These are phyloP conservation scores for Caenorhabditis briggsae DNA, from an alignment of 1,140 invertebrate species.

Conservation along the genomic window DNA sequence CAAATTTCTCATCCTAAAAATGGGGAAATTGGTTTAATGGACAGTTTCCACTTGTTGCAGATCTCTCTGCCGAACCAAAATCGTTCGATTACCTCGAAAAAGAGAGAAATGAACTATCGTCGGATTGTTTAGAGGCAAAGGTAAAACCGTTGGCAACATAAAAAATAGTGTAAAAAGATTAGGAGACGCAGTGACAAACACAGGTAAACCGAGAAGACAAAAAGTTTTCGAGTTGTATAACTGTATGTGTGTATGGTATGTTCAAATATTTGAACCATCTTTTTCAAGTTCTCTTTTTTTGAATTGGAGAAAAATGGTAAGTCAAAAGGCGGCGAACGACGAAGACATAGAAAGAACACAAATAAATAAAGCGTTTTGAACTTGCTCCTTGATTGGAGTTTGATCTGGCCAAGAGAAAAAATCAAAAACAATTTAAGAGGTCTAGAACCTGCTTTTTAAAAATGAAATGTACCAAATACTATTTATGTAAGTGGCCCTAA, in stretches of 20 bases:
- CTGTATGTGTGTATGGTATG: slow-evolving; percentile 25
- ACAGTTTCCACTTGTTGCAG: neutral
- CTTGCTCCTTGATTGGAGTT: neutral
- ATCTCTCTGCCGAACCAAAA: neutral
- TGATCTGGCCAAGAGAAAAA: neutral
- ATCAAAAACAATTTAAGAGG: too few species aligned
- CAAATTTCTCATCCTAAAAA: neutral
- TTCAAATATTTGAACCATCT: slow-evolving; percentile 41
- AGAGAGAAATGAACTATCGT: slow-evolving; percentile 11
- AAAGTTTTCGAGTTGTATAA: neutral
- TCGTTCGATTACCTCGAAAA: neutral
- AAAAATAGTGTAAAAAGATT: slow-evolving; percentile 1
- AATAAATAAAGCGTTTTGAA: neutral
- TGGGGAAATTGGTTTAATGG: neutral
- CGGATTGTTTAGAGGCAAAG: neutral
- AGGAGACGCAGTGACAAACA: slow-evolving; percentile 30
- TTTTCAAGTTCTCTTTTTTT: slow-evolving; percentile 10
- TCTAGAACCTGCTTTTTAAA: too few species aligned
- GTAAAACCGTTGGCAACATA: slow-evolving; percentile 21
- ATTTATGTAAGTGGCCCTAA: too few species aligned
- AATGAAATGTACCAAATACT: too few species aligned
- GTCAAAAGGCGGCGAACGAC: neutral
- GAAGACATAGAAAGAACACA: neutral
- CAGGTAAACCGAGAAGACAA: slow-evolving; percentile 22
- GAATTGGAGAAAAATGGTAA: neutral